Percentiles rank a stretch among this genome's conserved stretches.
Conservation (phyloP, 2,797 vertebrate genomes). For the Alcedo quadribrachys region DNA sequence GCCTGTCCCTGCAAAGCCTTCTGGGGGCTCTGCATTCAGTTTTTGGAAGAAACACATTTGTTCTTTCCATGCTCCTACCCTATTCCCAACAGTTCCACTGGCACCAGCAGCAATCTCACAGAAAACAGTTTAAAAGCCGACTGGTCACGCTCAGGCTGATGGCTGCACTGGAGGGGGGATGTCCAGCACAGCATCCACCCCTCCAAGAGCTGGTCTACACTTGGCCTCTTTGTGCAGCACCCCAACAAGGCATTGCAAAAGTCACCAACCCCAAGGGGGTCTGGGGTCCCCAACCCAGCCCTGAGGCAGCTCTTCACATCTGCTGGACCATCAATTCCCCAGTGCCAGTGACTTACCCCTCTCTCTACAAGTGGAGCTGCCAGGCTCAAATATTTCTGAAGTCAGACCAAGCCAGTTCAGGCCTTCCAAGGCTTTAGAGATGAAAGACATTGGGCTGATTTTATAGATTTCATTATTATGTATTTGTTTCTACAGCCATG, state of each 20-base stretch:
- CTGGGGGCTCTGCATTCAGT: background rate
- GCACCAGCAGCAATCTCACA: background rate
- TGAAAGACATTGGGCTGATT: background rate
- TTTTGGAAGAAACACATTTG: background rate
- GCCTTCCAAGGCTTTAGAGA: background rate
- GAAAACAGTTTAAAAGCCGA: background rate
- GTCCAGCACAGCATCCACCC: rapidly evolving
- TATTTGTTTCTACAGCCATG: background rate
- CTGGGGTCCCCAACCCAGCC: background rate
- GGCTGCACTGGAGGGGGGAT: rapidly evolving
- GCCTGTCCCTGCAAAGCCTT: background rate
- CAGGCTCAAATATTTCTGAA: rapidly evolving
- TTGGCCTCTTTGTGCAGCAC: background rate
- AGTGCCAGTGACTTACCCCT: rapidly evolving
- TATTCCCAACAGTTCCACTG: background rate
- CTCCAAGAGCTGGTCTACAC: rapidly evolving
- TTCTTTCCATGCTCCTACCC: background rate
- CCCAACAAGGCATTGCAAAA: rapidly evolving
- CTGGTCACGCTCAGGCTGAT: rapidly evolving
- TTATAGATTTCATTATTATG: background rate
- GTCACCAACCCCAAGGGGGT: background rate
- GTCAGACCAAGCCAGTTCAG: background rate
- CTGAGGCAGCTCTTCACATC: rapidly evolving
- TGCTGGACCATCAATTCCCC: background rate
- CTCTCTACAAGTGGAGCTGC: background rate